These are phyloP conservation scores for Calosoma granatense DNA, from an alignment of 1,140 invertebrate species.

Conservation along the genomic window DNA sequence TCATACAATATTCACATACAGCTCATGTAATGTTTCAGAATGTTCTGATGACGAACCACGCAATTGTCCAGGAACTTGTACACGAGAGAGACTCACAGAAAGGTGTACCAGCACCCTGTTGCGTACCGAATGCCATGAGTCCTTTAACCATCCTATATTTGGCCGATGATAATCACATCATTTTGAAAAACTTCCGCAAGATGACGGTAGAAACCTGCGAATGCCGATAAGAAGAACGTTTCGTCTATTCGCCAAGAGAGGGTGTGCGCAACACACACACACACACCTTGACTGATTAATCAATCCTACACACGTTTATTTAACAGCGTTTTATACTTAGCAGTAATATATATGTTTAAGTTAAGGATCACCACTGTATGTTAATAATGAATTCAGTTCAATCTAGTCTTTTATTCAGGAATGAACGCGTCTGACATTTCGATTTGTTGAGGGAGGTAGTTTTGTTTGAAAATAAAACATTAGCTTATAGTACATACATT, in stretches of 20 bases:
- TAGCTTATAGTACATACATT: too few species aligned
- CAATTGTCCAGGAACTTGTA: not conserved
- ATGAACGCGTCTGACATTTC: too few species aligned
- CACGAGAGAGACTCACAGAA: not conserved
- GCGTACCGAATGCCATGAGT: not conserved
- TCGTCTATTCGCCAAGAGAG: not conserved
- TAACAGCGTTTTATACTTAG: not conserved
- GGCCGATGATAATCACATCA: not conserved
- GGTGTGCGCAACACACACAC: not conserved
- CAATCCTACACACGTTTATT: not conserved
- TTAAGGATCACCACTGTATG: not conserved
- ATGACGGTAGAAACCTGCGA: not conserved
- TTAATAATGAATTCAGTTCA: not conserved
- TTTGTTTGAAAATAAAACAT: too few species aligned
- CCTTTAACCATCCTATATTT: not conserved
- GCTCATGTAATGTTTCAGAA: conserved; percentile 1
- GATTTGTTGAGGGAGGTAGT: too few species aligned
- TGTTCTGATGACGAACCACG: not conserved
- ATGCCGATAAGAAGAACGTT: not conserved
- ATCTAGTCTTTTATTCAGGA: conserved; percentile 3
- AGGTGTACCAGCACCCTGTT: not conserved
- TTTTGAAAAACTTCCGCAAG: not conserved
- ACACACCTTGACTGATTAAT: not conserved
- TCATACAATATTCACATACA: too few species aligned
- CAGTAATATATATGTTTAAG: not conserved